Evolutionary conservation across 2,113 vertebrate species (phyloP).

Genomic region (Rallus limicola): DNA sequence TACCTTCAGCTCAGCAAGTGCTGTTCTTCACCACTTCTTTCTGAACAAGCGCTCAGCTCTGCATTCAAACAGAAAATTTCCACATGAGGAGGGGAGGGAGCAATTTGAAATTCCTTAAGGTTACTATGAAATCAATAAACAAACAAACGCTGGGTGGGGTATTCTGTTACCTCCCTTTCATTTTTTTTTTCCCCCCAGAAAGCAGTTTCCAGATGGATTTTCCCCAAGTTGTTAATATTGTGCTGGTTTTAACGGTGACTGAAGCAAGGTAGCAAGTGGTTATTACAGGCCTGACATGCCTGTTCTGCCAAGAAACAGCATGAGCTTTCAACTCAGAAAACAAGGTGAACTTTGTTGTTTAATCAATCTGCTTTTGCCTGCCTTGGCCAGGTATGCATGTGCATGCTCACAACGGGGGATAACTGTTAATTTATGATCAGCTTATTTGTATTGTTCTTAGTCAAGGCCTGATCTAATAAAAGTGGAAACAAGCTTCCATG

Average conservation of each 20-base stretch:
- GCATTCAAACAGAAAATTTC: background rate
- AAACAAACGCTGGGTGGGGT: background rate
- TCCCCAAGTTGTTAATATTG: constrained; percentile 35
- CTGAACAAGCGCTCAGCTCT: background rate
- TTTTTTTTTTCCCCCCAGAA: background rate
- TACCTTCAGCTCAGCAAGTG: background rate
- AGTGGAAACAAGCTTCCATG: background rate
- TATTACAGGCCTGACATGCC: constrained; percentile 36
- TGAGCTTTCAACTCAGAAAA: constrained; percentile 41
- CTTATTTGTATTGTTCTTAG: background rate
- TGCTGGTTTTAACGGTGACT: background rate
- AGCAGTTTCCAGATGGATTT: constrained; percentile 50
- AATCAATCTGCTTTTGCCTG: constrained; percentile 12
- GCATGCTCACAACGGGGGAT: background rate
- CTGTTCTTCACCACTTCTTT: background rate
- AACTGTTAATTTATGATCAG: background rate
- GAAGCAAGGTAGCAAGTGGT: constrained; percentile 37
- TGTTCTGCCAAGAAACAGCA: constrained; percentile 48
- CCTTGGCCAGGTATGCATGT: background rate
- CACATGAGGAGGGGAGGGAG: background rate
- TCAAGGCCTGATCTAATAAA: background rate
- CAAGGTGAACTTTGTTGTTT: constrained; percentile 31
- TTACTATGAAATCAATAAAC: background rate
- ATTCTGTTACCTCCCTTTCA: background rate
- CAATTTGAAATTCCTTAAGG: background rate